phyloP scores from a whole-genome alignment of 2,888 invertebrate species.

The Drosophila acutilabella region DNA sequence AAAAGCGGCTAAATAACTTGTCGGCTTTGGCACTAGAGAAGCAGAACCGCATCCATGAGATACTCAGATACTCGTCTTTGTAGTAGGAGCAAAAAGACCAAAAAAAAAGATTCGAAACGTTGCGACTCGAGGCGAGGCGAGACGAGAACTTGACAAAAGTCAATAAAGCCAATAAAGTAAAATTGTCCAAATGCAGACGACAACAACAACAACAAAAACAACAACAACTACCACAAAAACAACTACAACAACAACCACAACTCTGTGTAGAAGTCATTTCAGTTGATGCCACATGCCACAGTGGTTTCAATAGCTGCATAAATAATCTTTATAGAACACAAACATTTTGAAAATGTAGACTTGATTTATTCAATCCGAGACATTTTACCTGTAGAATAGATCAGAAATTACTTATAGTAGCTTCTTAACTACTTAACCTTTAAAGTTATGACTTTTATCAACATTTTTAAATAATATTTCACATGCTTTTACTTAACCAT shows the following conservation, averaged over 20 bases:
- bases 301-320: neutral
- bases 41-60: slow-evolving; percentile 45
- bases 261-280: slow-evolving; percentile 6
- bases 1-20: slow-evolving; percentile 65
- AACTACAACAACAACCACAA: neutral
- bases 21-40: slow-evolving; percentile 53
- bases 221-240: slow-evolving; percentile 5
- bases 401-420: no score
- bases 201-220: slow-evolving; percentile 26
- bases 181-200: slow-evolving; percentile 52
- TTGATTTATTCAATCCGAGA: no score
- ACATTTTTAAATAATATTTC: no score
- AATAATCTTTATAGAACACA: neutral
- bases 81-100: slow-evolving; percentile 8
- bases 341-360: neutral
- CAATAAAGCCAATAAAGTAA: slow-evolving; percentile 79
- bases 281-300: slow-evolving; percentile 8
- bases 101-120: slow-evolving; percentile 23
- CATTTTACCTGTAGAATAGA: no score
- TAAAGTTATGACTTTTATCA: no score
- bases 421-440: no score
- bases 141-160: slow-evolving; percentile 75
- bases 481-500: neutral
- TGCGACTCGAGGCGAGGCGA: slow-evolving; percentile 46
- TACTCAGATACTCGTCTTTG: slow-evolving; percentile 19